Conservation (phyloP, 2,797 vertebrate species). For the Hippocampus kuda region DNA sequence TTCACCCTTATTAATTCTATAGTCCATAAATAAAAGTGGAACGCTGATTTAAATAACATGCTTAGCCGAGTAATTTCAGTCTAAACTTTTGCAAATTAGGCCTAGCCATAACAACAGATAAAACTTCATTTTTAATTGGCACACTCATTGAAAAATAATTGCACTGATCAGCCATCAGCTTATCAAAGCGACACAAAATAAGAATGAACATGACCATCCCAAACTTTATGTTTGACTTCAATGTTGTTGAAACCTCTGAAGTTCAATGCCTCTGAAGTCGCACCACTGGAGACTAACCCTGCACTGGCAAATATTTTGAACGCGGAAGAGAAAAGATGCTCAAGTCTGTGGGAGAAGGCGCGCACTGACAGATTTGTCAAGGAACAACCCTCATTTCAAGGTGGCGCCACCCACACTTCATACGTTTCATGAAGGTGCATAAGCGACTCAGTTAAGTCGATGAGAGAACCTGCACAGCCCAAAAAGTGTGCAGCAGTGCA, state of each 20-base stretch:
- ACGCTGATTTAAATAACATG: slow-evolving; percentile 62
- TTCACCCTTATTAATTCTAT: slow-evolving; percentile 57
- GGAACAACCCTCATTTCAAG: no score
- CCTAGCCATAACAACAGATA: slow-evolving; percentile 72
- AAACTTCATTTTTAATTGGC: slow-evolving; percentile 72
- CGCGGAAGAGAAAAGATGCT: no score
- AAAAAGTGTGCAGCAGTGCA: no score
- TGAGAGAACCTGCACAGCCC: no score
- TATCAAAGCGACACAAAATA: slow-evolving; percentile 63
- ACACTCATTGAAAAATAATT: slow-evolving; percentile 70
- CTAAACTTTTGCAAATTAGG: slow-evolving; percentile 66
- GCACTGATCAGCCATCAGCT: slow-evolving; percentile 72
- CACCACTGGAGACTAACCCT: not conserved
- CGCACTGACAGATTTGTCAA: no score
- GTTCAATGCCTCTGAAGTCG: not conserved
- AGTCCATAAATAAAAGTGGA: slow-evolving; percentile 44
- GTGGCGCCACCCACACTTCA: no score
- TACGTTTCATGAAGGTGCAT: no score
- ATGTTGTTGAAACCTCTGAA: slow-evolving; percentile 23
- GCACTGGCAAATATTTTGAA: no score
- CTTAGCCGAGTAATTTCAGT: slow-evolving; percentile 60
- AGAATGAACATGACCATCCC: slow-evolving; percentile 30
- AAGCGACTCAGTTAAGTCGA: no score
- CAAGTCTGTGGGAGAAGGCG: no score
- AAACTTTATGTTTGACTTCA: slow-evolving; percentile 38